phyloP scores from a whole-genome alignment of 2,888 invertebrate genomes.

The Himalopsyche anomala region DNA sequence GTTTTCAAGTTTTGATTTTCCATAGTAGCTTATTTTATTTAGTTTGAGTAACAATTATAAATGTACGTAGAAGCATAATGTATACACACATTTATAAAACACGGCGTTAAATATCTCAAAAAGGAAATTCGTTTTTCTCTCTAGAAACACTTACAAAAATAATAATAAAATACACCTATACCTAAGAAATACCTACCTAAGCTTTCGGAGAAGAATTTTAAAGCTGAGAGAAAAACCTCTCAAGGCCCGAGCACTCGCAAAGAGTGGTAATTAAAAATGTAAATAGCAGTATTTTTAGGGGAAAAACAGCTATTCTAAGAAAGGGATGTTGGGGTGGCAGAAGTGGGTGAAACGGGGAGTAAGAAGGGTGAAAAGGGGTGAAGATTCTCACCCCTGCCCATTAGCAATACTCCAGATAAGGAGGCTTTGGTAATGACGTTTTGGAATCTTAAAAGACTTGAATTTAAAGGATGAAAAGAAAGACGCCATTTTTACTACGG shows the following conservation, averaged over 20 bases:
- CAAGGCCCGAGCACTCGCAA: slow-evolving; percentile 58
- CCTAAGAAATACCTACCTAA: slow-evolving; percentile 20
- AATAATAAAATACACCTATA: slow-evolving; percentile 40
- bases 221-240: slow-evolving; percentile 41
- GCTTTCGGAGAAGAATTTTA: slow-evolving; percentile 37
- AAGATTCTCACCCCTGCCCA: slow-evolving; percentile 50
- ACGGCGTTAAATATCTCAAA: slow-evolving; percentile 3
- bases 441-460: slow-evolving; percentile 60
- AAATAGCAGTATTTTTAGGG: slow-evolving; percentile 66
- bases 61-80: too few species aligned
- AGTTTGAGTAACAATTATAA: too few species aligned
- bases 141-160: slow-evolving; percentile 29
- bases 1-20: too few species aligned
- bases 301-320: slow-evolving; percentile 51
- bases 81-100: slow-evolving; percentile 1
- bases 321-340: slow-evolving; percentile 41
- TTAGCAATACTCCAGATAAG: slow-evolving; percentile 66
- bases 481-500: slow-evolving; percentile 39
- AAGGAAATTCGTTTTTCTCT: slow-evolving; percentile 38
- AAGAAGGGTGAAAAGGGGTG: slow-evolving; percentile 28
- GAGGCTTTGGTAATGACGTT: slow-evolving; percentile 64
- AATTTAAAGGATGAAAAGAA: slow-evolving; percentile 52
- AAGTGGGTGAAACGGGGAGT: slow-evolving; percentile 41
- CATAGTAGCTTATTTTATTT: too few species aligned
- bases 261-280: slow-evolving; percentile 66